phyloP scores from a whole-genome alignment of 2,888 invertebrate genomes.

The Drosophila differens region DNA sequence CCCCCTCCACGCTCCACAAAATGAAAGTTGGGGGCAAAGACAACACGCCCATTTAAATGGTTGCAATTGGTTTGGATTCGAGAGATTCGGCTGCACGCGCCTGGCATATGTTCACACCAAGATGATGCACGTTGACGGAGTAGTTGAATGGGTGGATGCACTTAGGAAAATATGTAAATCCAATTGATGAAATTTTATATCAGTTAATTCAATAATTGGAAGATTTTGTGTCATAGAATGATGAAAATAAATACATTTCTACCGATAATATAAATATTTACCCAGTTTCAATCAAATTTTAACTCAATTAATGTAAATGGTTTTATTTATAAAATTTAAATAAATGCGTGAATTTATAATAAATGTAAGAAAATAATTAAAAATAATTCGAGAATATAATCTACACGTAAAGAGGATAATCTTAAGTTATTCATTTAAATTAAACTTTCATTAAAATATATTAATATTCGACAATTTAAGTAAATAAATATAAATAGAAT shows the following conservation, averaged over 20 bases:
- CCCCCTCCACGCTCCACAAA: conserved; percentile 4
- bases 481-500: not conserved
- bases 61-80: conserved; percentile 40
- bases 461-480: not conserved
- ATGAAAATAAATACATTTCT: not conserved
- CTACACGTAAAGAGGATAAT: not conserved
- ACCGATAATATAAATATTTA: not conserved
- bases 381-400: not conserved
- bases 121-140: conserved; percentile 52
- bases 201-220: not conserved
- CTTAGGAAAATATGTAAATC: not conserved
- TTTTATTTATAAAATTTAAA: not conserved
- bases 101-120: conserved; percentile 85
- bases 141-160: not conserved
- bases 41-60: conserved; percentile 58
- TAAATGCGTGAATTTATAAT: not conserved
- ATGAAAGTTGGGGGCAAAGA: conserved; percentile 14
- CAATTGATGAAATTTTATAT: not conserved
- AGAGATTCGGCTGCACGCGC: conserved; percentile 63
- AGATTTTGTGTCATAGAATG: not conserved
- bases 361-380: not conserved
- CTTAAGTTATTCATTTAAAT: not conserved
- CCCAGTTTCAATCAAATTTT: not conserved
- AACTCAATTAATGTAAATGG: not conserved
- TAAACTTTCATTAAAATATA: not conserved